Percentiles rank a stretch among this genome's conserved stretches.
Evolutionary conservation across 2,797 vertebrate species (phyloP).

Genomic region (Acridotheres tristis): DNA sequence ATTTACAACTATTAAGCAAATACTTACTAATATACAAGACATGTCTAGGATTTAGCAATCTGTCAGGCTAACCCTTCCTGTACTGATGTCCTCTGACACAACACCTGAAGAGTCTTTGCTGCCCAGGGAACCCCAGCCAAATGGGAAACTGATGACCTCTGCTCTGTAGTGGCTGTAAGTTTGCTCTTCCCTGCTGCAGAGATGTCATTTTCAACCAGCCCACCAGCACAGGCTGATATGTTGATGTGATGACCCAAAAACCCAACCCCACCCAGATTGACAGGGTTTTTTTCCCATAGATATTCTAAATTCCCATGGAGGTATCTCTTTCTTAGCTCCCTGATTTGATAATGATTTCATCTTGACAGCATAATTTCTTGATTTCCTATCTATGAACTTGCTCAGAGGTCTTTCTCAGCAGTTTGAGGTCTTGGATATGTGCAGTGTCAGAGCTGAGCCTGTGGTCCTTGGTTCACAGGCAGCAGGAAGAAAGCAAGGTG

Average conservation of each 20-base stretch:
- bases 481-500: neutral
- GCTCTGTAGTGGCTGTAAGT: neutral
- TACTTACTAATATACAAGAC: neutral
- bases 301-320: neutral
- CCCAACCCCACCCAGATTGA: neutral
- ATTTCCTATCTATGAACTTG: neutral
- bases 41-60: neutral
- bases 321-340: neutral
- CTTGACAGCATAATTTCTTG: neutral
- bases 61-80: neutral
- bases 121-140: neutral
- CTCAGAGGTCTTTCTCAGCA: neutral
- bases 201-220: neutral
- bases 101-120: neutral
- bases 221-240: neutral
- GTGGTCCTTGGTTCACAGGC: neutral
- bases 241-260: neutral
- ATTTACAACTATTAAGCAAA: neutral
- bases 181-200: neutral
- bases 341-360: neutral
- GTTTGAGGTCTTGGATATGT: neutral
- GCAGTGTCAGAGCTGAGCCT: neutral
- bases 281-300: neutral
- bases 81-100: neutral
- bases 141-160: neutral